Evolutionary conservation across 1,140 invertebrate species (phyloP), one percentile per base, ranked within the genome.

Genomic region (Drosophila truncata): DNA sequence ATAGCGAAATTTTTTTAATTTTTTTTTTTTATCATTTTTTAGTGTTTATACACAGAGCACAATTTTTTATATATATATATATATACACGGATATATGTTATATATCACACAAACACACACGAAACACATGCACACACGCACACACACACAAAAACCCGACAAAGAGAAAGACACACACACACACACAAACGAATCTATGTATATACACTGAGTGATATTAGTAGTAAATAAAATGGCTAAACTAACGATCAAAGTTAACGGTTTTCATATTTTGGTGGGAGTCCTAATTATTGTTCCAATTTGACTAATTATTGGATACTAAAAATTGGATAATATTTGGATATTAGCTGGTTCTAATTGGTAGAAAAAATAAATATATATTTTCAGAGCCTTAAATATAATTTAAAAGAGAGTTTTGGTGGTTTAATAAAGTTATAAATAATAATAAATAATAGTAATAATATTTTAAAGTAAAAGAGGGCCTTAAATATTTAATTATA

Each of bases 151-250:
- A 27, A 61, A 18, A 16, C 60, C 82, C 67, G 82, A 66, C 62
- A 85, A 80, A 69, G 47, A 58, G 31, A 50, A 29, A 31, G 70
- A 80, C 47, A 80, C 60, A 71, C 25, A 76, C 60, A 70, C 58
- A 70, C 58, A 77, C 64, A 66, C 74, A 78, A 67, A 84, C 87
- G 80, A 87, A 88, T 88, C 83, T 88, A 88, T 87, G 86, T 91
- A 90, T 90, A 88, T 90, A 88, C 85, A 88, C 85, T 90, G 85
- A 88, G 85, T 88, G 85, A 88, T 88, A 88, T 88, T 88, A 88
- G 85, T 85, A 88, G 86, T 88, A 88, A 88, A 91, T 91, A 88
- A 88, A 88, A 88, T 90, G 85, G 85, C 85, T 91, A 88, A 88
- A 91, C 85, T 90, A 88, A 87, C 75, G 66, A 70, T 70, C 66